These are phyloP conservation scores for Coenonympha arcania DNA, from an alignment of 2,888 invertebrate species.

Conservation along the genomic window DNA sequence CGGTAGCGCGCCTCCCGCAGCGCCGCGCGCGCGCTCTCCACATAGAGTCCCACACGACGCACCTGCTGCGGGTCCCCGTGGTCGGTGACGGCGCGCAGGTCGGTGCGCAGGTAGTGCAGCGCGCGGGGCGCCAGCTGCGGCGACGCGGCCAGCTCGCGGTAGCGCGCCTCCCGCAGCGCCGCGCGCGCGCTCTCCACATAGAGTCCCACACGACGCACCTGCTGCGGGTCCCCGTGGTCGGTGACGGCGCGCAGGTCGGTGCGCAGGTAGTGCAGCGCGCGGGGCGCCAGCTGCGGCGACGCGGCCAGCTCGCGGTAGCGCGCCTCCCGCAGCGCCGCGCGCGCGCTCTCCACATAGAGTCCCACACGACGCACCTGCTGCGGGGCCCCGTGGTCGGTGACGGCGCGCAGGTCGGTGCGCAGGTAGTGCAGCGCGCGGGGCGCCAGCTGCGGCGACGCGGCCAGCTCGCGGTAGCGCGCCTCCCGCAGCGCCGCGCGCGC, in stretches of 20 bases:
- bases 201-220: too few relatives aligned
- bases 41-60: too few relatives aligned
- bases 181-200: constrained; percentile 31
- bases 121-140: constrained; percentile 75
- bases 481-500: constrained; percentile 59
- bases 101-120: constrained; percentile 81
- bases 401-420: constrained; percentile 79
- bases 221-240: constrained; percentile 80
- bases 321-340: constrained; percentile 69
- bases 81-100: constrained; percentile 82
- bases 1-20: constrained; percentile 72
- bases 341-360: constrained; percentile 26
- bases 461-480: constrained; percentile 52
- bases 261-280: constrained; percentile 83
- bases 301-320: constrained; percentile 45
- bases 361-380: constrained; percentile 78
- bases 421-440: constrained; percentile 80
- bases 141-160: constrained; percentile 45
- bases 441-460: constrained; percentile 70
- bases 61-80: constrained; percentile 80
- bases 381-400: constrained; percentile 81
- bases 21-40: constrained; percentile 30
- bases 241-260: constrained; percentile 80
- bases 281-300: constrained; percentile 68
- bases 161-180: constrained; percentile 71